These are phyloP conservation scores for Ennomos erosarius DNA, from an alignment of 2,888 invertebrate genomes.

Conservation along the genomic window DNA sequence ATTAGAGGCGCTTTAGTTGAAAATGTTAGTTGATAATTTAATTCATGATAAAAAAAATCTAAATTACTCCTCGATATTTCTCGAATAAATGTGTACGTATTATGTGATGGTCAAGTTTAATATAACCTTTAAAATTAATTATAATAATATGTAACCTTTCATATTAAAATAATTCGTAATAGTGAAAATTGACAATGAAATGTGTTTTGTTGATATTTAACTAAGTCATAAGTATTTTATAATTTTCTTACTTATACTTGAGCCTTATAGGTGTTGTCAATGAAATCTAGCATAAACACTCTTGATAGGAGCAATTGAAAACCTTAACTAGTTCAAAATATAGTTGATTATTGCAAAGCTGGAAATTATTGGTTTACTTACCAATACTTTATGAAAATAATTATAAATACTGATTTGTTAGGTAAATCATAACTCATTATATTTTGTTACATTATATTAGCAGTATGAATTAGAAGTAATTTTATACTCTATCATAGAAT, in stretches of 20 bases:
- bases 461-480: constrained; percentile 9
- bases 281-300: neutral
- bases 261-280: neutral
- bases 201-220: constrained; percentile 2
- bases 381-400: neutral
- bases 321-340: constrained; percentile 17
- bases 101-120: no score
- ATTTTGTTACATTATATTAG: constrained; percentile 23
- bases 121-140: no score
- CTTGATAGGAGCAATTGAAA: constrained; percentile 1
- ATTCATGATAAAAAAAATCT: no score
- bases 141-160: no score
- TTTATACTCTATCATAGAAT: constrained; percentile 8
- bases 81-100: no score
- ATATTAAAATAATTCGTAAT: no score
- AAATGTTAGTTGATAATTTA: no score
- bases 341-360: constrained; percentile 3
- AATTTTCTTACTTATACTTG: constrained; percentile 5
- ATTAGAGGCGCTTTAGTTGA: no score
- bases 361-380: neutral
- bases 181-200: constrained; percentile 1
- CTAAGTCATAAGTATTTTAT: constrained; percentile 6
- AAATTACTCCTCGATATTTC: no score
- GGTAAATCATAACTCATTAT: constrained; percentile 8
- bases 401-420: neutral